A percentile compares a stretch with the other conserved stretches of the same genome.
Conservation (phyloP, 1,140 invertebrate genomes). For the Centruroides sculpturatus region DNA sequence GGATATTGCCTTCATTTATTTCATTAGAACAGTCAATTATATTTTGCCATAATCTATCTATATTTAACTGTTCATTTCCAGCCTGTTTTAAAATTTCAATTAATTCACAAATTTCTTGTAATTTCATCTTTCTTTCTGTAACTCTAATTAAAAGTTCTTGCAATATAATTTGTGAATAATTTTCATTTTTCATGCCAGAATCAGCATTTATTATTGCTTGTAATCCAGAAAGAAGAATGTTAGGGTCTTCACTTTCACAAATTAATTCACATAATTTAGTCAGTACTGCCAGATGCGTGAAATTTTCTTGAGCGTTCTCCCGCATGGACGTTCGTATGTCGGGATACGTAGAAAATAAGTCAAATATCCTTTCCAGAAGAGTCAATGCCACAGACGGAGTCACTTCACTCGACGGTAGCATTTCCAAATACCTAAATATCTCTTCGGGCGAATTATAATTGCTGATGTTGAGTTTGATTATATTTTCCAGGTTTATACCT, state of each 20-base stretch:
- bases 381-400: slow-evolving; percentile 8
- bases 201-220: slow-evolving; percentile 22
- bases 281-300: slow-evolving; percentile 17
- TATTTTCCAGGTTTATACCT: background rate
- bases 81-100: slow-evolving; percentile 29
- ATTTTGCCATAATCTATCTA: slow-evolving; percentile 54
- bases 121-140: slow-evolving; percentile 40
- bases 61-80: slow-evolving; percentile 24
- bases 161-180: slow-evolving; percentile 39
- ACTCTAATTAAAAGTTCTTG: slow-evolving; percentile 44
- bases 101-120: slow-evolving; percentile 46
- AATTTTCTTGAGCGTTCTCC: background rate
- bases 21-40: slow-evolving; percentile 30
- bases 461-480: background rate
- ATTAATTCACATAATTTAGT: slow-evolving; percentile 23
- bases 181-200: slow-evolving; percentile 25
- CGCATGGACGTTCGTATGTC: slow-evolving; percentile 25
- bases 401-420: background rate
- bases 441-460: background rate
- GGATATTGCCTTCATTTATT: slow-evolving; percentile 36
- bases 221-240: slow-evolving; percentile 33
- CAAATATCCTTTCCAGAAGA: slow-evolving; percentile 32
- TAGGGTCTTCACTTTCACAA: background rate
- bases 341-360: slow-evolving; percentile 28
- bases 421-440: background rate